Evolutionary conservation across 2,888 invertebrate genomes (phyloP).

Genomic region (Pantelozetes paolii): DNA sequence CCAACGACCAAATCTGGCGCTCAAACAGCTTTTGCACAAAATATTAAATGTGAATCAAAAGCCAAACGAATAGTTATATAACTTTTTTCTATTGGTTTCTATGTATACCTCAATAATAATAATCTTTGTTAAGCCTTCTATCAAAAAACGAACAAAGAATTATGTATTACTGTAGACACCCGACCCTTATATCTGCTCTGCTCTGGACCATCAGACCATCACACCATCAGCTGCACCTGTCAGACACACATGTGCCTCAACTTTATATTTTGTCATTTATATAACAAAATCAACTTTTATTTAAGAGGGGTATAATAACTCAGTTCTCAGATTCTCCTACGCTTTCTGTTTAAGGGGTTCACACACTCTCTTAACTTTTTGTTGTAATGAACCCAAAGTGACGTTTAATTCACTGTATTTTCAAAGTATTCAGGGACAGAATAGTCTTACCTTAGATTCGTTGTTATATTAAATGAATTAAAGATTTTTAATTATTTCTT

Average conservation of each 20-base stretch:
- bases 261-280: slow-evolving; percentile 23
- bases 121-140: slow-evolving; percentile 32
- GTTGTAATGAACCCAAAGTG: background rate
- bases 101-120: slow-evolving; percentile 22
- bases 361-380: background rate
- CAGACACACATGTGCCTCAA: slow-evolving; percentile 38
- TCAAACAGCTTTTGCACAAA: slow-evolving; percentile 26
- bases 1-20: background rate
- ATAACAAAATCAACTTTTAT: slow-evolving; percentile 32
- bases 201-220: too few species aligned
- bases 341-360: slow-evolving; percentile 2
- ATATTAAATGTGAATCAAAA: slow-evolving; percentile 24
- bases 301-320: background rate
- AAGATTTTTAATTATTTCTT: too few species aligned
- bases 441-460: too few species aligned
- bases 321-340: background rate
- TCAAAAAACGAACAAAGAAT: slow-evolving; percentile 33
- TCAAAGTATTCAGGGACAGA: too few species aligned
- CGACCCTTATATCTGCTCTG: background rate
- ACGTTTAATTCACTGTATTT: too few species aligned
- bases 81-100: background rate
- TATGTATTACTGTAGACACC: background rate
- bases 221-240: slow-evolving; percentile 40
- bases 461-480: too few species aligned
- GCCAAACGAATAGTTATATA: background rate